Percentiles rank a stretch among this genome's conserved stretches.
These are phyloP conservation scores for Lerista edwardsae DNA, from an alignment of 2,797 vertebrate species.

Conservation along the genomic window DNA sequence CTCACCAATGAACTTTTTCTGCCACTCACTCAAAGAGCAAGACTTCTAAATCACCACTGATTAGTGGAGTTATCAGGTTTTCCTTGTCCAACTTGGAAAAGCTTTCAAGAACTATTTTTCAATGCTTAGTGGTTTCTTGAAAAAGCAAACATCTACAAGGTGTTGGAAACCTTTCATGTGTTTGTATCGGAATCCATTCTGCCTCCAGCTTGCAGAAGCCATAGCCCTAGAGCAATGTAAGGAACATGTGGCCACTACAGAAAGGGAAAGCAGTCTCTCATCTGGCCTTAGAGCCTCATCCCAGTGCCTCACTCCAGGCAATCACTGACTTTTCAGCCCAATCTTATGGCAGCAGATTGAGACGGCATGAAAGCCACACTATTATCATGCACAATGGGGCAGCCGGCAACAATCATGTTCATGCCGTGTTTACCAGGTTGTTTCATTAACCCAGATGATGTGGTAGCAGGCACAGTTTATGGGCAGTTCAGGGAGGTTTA, in stretches of 20 bases:
- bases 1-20: conserved; percentile 22
- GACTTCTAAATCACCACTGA: conserved; percentile 10
- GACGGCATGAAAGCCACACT: no score
- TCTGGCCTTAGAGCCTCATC: no score
- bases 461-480: no score
- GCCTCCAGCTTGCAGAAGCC: neutral
- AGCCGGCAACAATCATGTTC: no score
- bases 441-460: no score
- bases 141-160: neutral
- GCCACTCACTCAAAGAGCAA: conserved; percentile 5
- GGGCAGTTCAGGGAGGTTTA: no score
- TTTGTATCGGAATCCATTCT: neutral
- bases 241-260: no score
- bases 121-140: neutral
- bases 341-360: no score
- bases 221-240: neutral
- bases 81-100: neutral
- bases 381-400: no score
- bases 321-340: neutral
- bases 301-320: no score
- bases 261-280: no score
- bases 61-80: neutral
- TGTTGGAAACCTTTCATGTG: neutral
- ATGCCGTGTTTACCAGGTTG: no score
- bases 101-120: neutral